Evolutionary conservation across 2,888 invertebrate species (phyloP).

Genomic region (Congeria kusceri): DNA sequence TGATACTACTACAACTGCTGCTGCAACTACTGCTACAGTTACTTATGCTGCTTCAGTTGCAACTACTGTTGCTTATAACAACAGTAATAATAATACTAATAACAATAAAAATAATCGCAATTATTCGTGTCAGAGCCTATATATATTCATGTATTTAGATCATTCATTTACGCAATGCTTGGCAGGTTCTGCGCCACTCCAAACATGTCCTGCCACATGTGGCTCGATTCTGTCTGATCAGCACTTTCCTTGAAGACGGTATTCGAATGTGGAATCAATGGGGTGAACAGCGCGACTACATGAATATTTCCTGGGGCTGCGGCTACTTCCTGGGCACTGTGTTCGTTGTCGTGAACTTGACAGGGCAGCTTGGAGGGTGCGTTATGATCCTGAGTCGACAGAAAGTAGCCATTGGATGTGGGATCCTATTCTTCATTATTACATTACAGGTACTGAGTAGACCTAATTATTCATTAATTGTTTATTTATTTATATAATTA

Average conservation of each 20-base stretch:
- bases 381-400: conserved; percentile 97
- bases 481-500: too few relatives aligned
- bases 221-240: conserved; percentile 97
- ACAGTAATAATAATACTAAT: too few relatives aligned
- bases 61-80: too few relatives aligned
- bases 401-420: conserved; percentile 91
- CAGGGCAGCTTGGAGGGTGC: conserved; percentile 98
- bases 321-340: conserved; percentile 96
- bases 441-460: conserved; percentile 96
- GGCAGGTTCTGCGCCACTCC: conserved; percentile 95
- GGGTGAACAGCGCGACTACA: conserved; percentile 98
- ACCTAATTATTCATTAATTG: too few relatives aligned
- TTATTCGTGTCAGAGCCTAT: too few relatives aligned
- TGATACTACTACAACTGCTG: too few relatives aligned
- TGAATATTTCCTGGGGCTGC: conserved; percentile 99
- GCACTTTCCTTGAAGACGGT: conserved; percentile 99
- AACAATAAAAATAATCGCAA: too few relatives aligned
- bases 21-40: too few relatives aligned
- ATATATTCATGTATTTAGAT: too few relatives aligned
- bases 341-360: conserved; percentile 97
- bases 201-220: conserved; percentile 96
- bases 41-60: too few relatives aligned
- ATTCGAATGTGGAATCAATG: conserved; percentile 99
- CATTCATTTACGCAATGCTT: too few relatives aligned
- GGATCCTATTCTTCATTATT: conserved; percentile 97